Evolutionary conservation across 2,888 invertebrate genomes (phyloP), one percentile per base, ranked within the genome.

Genomic region (Calameuta pallipes): DNA sequence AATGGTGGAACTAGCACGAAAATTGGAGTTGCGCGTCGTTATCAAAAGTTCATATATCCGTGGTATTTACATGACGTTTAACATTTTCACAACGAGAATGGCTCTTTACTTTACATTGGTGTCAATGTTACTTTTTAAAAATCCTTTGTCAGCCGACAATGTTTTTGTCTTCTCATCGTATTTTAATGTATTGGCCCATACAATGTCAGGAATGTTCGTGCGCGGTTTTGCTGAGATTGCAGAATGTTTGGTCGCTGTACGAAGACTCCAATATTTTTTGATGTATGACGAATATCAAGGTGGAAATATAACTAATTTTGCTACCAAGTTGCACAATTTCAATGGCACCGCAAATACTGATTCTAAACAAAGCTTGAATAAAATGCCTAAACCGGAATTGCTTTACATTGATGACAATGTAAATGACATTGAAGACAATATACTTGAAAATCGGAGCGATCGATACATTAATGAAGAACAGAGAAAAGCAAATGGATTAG

Each of bases 1-100:
- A 68, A 87, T 95, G 74, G 93, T 96, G 0, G 93, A 92, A 75
- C 86, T 93, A 11, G 93, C 95, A 0, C 91, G 96, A 87, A 93
- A 93, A 36, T 83, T 90, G 30, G 92, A 92, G 80, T 80, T 94
- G 75, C 92, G 92, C 81, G 93, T 95, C 82, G 93, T 96, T 0
- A 93, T 92, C 34, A 94, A 94, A 73, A 94, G 94, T 1, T 94
- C 95, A 0, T 94, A 94, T 81, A 92, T 95, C 15, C 92, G 96
- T 79, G 95, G 94, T 0, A 88, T 95, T 23, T 95, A 95, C 86
- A 93, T 96, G 92, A 95, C 96, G 0, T 96, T 96, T 88, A 95
- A 96, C 90, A 92, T 97, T 34, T 97, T 97, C 86, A 96, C 97
- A 0, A 96, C 97, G 33, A 94, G 97, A 87, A 92, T 96, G 35